A percentile compares a stretch with the other conserved stretches of the same genome.
Conservation (phyloP, 2,888 invertebrate species). For the Aphodius granarius region DNA sequence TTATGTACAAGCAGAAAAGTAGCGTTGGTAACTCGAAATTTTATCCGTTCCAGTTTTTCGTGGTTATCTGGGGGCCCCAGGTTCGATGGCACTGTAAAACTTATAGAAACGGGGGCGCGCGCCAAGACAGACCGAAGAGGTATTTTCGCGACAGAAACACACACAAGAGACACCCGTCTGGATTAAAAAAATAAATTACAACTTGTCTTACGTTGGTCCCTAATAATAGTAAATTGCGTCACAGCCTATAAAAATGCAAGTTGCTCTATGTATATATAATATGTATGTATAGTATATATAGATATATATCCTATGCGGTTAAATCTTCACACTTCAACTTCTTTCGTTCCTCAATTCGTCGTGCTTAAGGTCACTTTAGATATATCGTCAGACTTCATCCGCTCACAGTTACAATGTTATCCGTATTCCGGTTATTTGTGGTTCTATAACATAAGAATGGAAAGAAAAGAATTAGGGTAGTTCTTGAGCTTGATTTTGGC, state of each 20-base stretch:
- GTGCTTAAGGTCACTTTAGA: constrained; percentile 34
- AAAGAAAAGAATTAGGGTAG: constrained; percentile 20
- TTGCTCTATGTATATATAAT: constrained; percentile 19
- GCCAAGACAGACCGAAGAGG: not conserved
- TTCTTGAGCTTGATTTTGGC: not conserved
- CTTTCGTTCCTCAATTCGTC: not conserved
- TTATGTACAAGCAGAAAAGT: not conserved
- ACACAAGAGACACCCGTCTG: not conserved
- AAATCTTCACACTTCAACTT: constrained; percentile 2
- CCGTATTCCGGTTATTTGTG: constrained; percentile 62
- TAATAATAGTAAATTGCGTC: constrained; percentile 49
- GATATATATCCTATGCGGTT: constrained; percentile 1
- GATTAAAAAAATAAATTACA: constrained; percentile 33
- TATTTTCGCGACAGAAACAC: not conserved
- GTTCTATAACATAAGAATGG: constrained; percentile 51
- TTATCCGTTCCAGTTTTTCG: not conserved
- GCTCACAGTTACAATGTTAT: constrained; percentile 61
- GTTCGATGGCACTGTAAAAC: not conserved
- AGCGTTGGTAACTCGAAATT: not conserved
- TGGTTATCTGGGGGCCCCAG: not conserved
- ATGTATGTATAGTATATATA: not conserved
- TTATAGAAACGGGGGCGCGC: not conserved
- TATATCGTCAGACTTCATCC: constrained; percentile 41
- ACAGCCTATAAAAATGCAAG: constrained; percentile 53
- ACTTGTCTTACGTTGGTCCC: constrained; percentile 48